Evolutionary conservation across 2,113 vertebrate genomes (phyloP).

Genomic region (Muscicapa adusta): DNA sequence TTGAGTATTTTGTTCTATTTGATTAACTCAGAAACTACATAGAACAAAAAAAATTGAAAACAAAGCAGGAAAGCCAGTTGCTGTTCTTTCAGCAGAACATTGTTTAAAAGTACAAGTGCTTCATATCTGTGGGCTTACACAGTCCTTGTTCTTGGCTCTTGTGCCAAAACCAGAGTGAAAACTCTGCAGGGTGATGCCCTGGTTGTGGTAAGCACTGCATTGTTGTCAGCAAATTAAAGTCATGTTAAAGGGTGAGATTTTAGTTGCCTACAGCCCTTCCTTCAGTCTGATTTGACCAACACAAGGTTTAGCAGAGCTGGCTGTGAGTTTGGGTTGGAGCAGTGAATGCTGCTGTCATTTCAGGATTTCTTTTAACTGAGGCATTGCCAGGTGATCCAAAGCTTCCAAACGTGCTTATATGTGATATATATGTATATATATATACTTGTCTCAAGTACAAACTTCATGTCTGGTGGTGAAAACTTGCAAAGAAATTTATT

Average conservation of each 20-base stretch:
- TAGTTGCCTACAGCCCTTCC: not conserved
- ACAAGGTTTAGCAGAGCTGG: not conserved
- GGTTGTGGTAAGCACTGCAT: not conserved
- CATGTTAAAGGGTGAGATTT: not conserved
- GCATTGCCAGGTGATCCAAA: not conserved
- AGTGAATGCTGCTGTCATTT: not conserved
- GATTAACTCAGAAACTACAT: not conserved
- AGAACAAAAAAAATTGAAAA: not conserved
- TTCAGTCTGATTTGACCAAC: not conserved
- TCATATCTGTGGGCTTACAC: not conserved
- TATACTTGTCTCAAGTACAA: not conserved
- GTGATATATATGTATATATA: too few species aligned
- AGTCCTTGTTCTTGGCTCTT: not conserved
- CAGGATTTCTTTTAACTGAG: not conserved
- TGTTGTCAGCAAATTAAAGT: not conserved
- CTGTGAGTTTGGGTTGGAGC: not conserved
- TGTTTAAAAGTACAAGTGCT: not conserved
- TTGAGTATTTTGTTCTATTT: not conserved
- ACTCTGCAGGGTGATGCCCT: not conserved
- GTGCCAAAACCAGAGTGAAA: not conserved
- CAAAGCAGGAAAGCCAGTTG: not conserved
- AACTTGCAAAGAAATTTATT: not conserved
- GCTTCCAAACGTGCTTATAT: fast-evolving
- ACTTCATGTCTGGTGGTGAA: not conserved
- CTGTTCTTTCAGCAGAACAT: not conserved